phyloP scores from a whole-genome alignment of 2,888 invertebrate species.

The Brachyptera putata region DNA sequence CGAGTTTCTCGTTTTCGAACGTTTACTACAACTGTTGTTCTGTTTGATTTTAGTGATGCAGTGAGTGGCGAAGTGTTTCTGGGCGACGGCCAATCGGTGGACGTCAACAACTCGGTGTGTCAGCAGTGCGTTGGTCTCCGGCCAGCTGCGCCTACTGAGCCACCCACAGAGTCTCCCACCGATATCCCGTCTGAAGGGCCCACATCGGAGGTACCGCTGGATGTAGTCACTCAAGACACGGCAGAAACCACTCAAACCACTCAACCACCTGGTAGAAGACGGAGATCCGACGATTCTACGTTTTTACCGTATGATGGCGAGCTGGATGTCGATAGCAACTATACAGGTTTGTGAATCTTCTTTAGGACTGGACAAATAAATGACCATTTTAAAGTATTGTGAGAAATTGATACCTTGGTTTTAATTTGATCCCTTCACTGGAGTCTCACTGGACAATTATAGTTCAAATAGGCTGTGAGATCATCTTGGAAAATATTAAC shows the following conservation, averaged over 20 bases:
- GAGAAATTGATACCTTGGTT: too few species aligned
- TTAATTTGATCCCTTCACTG: too few species aligned
- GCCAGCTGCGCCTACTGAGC: constrained; percentile 1
- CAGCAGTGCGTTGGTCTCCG: constrained; percentile 51
- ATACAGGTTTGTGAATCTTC: constrained; percentile 68
- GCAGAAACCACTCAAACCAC: not conserved
- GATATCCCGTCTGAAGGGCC: not conserved
- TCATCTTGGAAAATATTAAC: too few species aligned
- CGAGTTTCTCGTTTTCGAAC: not conserved
- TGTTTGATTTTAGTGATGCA: constrained; percentile 50
- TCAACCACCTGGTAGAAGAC: not conserved
- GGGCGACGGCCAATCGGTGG: constrained; percentile 58
- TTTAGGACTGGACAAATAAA: too few species aligned
- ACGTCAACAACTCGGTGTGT: constrained; percentile 40
- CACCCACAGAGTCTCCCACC: not conserved
- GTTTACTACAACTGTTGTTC: not conserved
- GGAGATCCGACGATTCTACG: not conserved
- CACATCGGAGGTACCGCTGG: not conserved
- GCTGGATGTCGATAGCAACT: constrained; percentile 72
- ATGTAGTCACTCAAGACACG: not conserved
- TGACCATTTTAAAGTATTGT: too few species aligned
- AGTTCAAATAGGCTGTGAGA: too few species aligned
- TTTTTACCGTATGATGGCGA: constrained; percentile 57
- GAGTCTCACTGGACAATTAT: too few species aligned
- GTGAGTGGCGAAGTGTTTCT: constrained; percentile 64